Evolutionary conservation across 2,113 vertebrate species (phyloP).

Genomic region (Emydura subglobosa): DNA sequence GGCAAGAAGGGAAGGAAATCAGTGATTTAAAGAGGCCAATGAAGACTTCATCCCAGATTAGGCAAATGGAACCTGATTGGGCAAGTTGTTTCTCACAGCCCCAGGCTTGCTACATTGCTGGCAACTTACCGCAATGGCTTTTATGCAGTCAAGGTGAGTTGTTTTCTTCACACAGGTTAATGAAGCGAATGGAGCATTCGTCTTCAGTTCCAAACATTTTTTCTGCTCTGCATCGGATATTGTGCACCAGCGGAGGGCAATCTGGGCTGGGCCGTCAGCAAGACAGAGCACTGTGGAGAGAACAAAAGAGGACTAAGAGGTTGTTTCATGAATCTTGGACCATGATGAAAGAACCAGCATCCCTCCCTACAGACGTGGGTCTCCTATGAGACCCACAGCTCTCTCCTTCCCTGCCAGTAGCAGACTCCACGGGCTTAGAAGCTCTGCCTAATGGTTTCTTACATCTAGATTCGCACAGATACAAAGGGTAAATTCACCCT

Average conservation of each 20-base stretch:
- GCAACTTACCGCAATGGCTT: slow-evolving; percentile 77
- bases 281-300: slow-evolving; percentile 73
- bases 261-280: slow-evolving; percentile 45
- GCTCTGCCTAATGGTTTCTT: not conserved
- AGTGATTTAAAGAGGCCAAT: not conserved
- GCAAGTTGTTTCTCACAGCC: not conserved
- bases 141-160: slow-evolving; percentile 63
- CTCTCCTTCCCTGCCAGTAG: not conserved
- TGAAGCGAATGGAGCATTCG: not conserved
- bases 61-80: not conserved
- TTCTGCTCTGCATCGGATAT: slow-evolving; percentile 68
- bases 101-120: not conserved
- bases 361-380: not conserved
- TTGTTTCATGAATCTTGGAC: rapidly evolving
- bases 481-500: not conserved
- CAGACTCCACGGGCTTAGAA: not conserved
- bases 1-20: not conserved
- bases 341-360: not conserved
- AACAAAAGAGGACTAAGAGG: not conserved
- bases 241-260: slow-evolving; percentile 78
- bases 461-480: not conserved
- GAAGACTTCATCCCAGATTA: not conserved
- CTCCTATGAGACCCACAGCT: not conserved
- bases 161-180: slow-evolving; percentile 69
- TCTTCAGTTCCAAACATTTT: slow-evolving; percentile 74